A percentile compares a stretch with the other conserved stretches of the same genome.
These are phyloP conservation scores for Neotragus moschatus DNA, from an alignment of 2,113 vertebrate species.

Conservation along the genomic window DNA sequence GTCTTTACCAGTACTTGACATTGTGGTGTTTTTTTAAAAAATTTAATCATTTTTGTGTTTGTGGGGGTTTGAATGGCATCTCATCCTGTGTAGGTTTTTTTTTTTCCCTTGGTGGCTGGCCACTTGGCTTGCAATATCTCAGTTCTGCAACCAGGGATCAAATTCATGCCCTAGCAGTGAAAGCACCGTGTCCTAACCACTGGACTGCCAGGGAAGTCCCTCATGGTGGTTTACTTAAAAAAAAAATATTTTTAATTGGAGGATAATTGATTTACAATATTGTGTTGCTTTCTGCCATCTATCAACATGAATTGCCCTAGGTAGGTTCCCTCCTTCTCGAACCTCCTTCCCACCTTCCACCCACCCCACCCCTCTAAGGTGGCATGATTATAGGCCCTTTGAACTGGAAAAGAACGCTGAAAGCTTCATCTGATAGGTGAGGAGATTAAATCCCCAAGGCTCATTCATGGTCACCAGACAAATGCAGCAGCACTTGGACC, in stretches of 20 bases:
- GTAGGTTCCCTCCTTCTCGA: background rate
- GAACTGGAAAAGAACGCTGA: background rate
- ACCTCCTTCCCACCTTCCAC: background rate
- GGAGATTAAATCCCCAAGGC: background rate
- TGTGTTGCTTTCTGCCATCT: background rate
- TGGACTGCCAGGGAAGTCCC: background rate
- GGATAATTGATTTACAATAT: background rate
- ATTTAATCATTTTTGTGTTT: background rate
- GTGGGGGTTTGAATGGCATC: background rate
- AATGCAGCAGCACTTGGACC: background rate
- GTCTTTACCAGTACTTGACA: background rate
- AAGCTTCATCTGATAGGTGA: background rate
- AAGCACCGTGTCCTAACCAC: background rate
- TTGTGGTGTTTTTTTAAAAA: background rate
- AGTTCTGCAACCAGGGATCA: background rate
- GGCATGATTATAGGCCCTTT: background rate
- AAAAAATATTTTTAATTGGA: background rate
- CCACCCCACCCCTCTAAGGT: background rate
- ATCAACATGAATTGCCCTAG: background rate
- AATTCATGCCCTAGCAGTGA: background rate
- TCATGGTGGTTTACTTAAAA: background rate
- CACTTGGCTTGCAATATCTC: background rate
- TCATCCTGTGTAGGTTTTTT: background rate
- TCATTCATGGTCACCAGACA: background rate
- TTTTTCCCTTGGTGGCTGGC: background rate